Evolutionary conservation across 1,140 invertebrate species (phyloP).

Genomic region (Dinoponera quadriceps): DNA sequence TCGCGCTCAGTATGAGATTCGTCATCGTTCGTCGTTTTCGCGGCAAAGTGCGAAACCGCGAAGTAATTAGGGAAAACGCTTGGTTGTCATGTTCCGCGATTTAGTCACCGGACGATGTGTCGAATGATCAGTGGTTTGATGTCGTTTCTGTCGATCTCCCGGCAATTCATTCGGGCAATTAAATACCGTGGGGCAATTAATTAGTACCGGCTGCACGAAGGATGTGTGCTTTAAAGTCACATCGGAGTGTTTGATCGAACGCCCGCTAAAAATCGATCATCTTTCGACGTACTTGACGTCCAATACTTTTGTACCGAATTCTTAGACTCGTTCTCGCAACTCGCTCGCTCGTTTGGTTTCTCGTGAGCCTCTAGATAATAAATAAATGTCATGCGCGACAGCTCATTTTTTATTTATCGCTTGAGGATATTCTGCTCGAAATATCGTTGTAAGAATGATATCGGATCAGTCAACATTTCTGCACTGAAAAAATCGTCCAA

Average conservation of each 20-base stretch:
- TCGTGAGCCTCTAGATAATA: neutral
- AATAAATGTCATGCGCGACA: no score
- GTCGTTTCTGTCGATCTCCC: neutral
- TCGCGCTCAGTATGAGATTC: no score
- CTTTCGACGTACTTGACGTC: neutral
- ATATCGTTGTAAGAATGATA: no score
- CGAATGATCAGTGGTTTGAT: neutral
- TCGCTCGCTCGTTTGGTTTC: neutral
- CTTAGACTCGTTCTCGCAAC: neutral
- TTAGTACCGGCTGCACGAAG: neutral
- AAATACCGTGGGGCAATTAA: slow-evolving; percentile 6
- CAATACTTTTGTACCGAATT: neutral
- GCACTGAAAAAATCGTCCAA: no score
- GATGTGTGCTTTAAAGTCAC: slow-evolving; percentile 2
- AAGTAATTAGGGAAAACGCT: neutral
- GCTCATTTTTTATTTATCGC: no score
- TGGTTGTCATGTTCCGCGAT: neutral
- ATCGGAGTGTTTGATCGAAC: neutral
- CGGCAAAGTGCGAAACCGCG: neutral
- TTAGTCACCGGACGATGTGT: neutral
- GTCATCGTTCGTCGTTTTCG: neutral
- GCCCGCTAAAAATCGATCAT: neutral
- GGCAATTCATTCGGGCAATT: slow-evolving; percentile 5
- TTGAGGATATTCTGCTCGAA: no score
- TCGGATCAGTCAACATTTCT: no score